Conservation (phyloP, 2,797 vertebrate species). For the Sorex maritimensis region DNA sequence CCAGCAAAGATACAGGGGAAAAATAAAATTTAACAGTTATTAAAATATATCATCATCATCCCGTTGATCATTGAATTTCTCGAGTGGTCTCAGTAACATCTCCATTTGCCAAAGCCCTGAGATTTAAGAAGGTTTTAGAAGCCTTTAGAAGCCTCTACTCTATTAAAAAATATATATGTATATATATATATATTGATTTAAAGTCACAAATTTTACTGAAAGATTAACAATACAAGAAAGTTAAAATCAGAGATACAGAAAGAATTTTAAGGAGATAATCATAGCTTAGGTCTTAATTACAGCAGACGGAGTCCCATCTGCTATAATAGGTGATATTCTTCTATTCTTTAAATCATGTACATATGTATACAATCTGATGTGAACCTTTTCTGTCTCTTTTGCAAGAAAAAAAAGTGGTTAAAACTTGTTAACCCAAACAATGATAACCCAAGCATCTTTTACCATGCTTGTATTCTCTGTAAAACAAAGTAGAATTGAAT, state of each 20-base stretch:
- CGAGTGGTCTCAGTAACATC: too few relatives aligned
- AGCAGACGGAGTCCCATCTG: too few relatives aligned
- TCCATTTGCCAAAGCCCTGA: too few relatives aligned
- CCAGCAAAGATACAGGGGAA: neutral
- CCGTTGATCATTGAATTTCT: too few relatives aligned
- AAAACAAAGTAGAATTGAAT: neutral
- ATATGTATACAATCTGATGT: neutral
- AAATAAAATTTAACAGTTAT: neutral
- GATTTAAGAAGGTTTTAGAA: too few relatives aligned
- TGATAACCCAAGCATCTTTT: neutral
- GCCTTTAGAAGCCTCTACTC: too few relatives aligned
- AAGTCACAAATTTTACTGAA: neutral
- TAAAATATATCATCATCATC: too few relatives aligned
- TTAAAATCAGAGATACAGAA: neutral
- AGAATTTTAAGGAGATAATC: neutral
- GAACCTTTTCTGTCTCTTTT: neutral
- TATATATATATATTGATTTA: neutral
- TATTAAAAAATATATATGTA: neutral
- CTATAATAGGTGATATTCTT: too few relatives aligned
- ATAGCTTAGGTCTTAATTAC: too few relatives aligned
- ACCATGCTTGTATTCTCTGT: neutral
- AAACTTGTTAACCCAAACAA: neutral
- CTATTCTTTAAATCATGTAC: too few relatives aligned
- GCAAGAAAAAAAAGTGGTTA: neutral
- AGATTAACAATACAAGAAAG: neutral